Percentiles rank a stretch among this genome's conserved stretches.
These are phyloP conservation scores for Ruditapes philippinarum DNA, from an alignment of 1,140 invertebrate genomes.

Conservation along the genomic window DNA sequence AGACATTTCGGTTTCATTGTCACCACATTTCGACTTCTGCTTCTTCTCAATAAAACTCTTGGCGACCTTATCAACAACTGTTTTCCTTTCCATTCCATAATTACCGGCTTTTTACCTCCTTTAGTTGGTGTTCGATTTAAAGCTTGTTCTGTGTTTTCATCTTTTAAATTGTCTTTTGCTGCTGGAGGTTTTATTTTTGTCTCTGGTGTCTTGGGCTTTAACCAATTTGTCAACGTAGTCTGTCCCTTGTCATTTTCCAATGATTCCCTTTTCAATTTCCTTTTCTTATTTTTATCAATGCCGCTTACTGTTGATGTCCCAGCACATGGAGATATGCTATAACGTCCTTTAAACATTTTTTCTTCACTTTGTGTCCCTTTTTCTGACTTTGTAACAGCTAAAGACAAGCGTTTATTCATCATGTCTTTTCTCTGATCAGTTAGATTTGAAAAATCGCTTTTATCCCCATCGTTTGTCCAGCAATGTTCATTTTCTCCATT, in stretches of 20 bases:
- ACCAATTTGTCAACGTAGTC: constrained; percentile 12
- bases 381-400: neutral
- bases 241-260: constrained; percentile 16
- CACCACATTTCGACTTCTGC: neutral
- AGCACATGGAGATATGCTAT: neutral
- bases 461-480: neutral
- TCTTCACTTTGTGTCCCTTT: neutral
- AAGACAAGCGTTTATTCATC: neutral
- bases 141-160: neutral
- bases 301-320: neutral
- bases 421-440: neutral
- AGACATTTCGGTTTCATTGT: constrained; percentile 16
- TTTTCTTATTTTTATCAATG: neutral
- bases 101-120: constrained; percentile 4
- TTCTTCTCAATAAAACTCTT: constrained; percentile 23
- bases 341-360: neutral
- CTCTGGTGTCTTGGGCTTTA: neutral
- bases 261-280: constrained; percentile 10
- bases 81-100: constrained; percentile 60
- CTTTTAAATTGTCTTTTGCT: neutral
- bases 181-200: no score
- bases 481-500: no score
- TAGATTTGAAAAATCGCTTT: neutral
- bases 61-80: constrained; percentile 48
- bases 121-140: neutral